These are phyloP conservation scores for Nematopogon swammerdamellus DNA, from an alignment of 2,888 invertebrate species.

Conservation along the genomic window DNA sequence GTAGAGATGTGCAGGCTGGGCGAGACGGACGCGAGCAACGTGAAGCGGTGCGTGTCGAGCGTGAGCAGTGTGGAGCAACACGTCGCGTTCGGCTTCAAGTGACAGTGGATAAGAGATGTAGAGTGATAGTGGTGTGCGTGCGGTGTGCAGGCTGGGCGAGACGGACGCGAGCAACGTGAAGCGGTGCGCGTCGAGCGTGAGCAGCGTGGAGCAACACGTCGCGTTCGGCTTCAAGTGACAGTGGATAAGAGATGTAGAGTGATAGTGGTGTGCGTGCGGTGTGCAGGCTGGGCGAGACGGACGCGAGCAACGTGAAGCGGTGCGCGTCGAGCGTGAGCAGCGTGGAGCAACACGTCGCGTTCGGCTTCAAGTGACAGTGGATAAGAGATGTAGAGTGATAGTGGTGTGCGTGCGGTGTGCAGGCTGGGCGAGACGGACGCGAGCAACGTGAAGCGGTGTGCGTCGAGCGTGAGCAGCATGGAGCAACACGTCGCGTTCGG, in stretches of 20 bases:
- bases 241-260: too few species aligned
- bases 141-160: constrained; percentile 35
- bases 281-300: constrained; percentile 40
- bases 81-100: constrained; percentile 80
- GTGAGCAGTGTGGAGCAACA: constrained; percentile 59
- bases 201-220: constrained; percentile 64
- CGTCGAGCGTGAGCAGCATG: constrained; percentile 45
- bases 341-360: constrained; percentile 69
- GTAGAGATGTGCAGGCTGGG: constrained; percentile 31
- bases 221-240: constrained; percentile 81
- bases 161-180: constrained; percentile 39
- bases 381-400: too few species aligned
- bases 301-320: constrained; percentile 35
- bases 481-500: constrained; percentile 76
- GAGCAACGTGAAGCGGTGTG: constrained; percentile 31
- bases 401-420: too few species aligned
- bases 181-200: constrained; percentile 34
- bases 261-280: too few species aligned
- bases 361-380: too few species aligned
- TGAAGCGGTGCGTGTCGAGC: constrained; percentile 33
- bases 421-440: constrained; percentile 46
- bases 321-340: constrained; percentile 39
- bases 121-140: too few species aligned
- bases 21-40: constrained; percentile 38
- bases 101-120: too few species aligned